Evolutionary conservation across 1,140 invertebrate genomes (phyloP).

Genomic region (Brachionus koreanus): DNA sequence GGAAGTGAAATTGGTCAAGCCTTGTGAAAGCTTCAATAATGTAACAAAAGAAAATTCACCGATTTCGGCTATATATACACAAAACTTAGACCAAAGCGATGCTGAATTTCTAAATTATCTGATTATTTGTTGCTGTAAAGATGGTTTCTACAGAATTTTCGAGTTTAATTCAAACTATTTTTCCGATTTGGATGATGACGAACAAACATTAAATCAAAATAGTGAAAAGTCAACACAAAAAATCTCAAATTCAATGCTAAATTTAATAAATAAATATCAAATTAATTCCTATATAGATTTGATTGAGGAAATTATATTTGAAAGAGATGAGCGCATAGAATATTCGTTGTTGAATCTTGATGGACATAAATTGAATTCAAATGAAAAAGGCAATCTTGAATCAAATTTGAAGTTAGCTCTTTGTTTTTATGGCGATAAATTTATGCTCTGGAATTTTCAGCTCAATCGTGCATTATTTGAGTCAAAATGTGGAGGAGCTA

Average conservation of each 20-base stretch:
- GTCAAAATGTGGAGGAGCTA: slow-evolving; percentile 6
- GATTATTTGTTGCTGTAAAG: slow-evolving; percentile 21
- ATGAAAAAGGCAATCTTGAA: not conserved
- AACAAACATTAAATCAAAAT: not conserved
- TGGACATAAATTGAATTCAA: not conserved
- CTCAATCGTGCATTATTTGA: slow-evolving; percentile 5
- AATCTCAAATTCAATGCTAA: not conserved
- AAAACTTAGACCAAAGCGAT: not conserved
- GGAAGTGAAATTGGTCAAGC: not conserved
- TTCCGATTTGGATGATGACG: not conserved
- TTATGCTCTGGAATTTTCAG: slow-evolving; percentile 41
- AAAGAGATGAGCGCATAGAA: not conserved
- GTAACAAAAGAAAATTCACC: slow-evolving; percentile 31
- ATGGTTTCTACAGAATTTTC: slow-evolving; percentile 39
- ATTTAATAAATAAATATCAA: slow-evolving; percentile 39
- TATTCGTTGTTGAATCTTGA: not conserved
- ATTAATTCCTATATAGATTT: slow-evolving; percentile 40
- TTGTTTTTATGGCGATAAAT: slow-evolving; percentile 42
- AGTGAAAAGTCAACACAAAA: not conserved
- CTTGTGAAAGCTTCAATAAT: not conserved
- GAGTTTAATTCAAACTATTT: not conserved
- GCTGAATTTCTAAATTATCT: not conserved
- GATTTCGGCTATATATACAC: slow-evolving; percentile 19
- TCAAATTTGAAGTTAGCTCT: not conserved
- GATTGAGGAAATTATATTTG: slow-evolving; percentile 34